Evolutionary conservation across 2,888 invertebrate genomes (phyloP).

Genomic region (Oscheius sp.): DNA sequence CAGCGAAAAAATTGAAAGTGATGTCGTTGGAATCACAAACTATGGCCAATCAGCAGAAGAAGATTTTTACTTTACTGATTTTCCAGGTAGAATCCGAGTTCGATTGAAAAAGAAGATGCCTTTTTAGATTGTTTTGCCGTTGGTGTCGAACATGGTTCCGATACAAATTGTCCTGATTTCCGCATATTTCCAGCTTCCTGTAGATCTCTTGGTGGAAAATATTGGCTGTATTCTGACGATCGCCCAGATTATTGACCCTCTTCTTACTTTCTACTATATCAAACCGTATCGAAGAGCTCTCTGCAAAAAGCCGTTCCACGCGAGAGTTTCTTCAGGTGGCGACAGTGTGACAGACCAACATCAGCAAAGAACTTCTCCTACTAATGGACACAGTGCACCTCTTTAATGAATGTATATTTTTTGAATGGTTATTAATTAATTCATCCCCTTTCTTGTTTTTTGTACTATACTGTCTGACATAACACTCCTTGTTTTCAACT

Average conservation of each 20-base stretch:
- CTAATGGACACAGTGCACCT: too few relatives aligned
- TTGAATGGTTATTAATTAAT: too few relatives aligned
- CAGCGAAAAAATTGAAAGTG: too few relatives aligned
- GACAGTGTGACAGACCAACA: too few relatives aligned
- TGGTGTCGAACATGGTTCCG: neutral
- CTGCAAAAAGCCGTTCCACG: neutral
- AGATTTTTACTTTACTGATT: neutral
- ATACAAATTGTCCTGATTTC: neutral
- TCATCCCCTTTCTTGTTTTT: too few relatives aligned
- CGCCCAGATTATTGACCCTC: conserved; percentile 14
- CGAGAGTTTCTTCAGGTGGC: too few relatives aligned
- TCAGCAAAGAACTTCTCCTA: too few relatives aligned
- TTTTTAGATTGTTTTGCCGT: neutral
- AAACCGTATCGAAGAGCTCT: neutral
- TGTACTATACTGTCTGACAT: too few relatives aligned
- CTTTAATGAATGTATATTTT: too few relatives aligned
- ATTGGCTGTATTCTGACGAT: neutral
- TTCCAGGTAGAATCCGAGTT: neutral
- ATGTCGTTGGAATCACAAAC: neutral
- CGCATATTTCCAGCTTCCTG: neutral
- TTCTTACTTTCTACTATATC: conserved; percentile 6
- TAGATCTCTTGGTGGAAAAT: neutral
- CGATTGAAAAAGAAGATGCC: too few relatives aligned
- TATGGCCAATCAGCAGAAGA: neutral
- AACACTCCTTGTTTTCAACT: too few relatives aligned